Conservation (phyloP, 2,797 vertebrate genomes). For the Etheostoma nigrum region DNA sequence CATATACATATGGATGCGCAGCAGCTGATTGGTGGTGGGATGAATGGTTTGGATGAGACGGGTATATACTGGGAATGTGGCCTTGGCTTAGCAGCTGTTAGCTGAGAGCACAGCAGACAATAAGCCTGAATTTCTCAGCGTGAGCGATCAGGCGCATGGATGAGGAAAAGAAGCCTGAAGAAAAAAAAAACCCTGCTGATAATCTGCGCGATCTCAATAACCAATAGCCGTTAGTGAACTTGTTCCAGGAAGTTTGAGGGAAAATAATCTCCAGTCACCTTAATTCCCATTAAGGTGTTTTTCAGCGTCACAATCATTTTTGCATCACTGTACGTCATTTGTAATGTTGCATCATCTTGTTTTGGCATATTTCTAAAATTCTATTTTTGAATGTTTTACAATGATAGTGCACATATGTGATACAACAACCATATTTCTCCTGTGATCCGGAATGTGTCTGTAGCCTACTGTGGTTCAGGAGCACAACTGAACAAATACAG, state of each 20-base stretch:
- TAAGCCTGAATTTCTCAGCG: slow-evolving; percentile 82
- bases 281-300: background rate
- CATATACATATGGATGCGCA: slow-evolving; percentile 78
- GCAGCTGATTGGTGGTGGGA: slow-evolving; percentile 79
- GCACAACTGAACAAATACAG: slow-evolving; percentile 43
- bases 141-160: slow-evolving; percentile 78
- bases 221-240: slow-evolving; percentile 47
- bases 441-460: background rate
- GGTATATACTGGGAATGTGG: slow-evolving; percentile 74
- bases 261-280: slow-evolving; percentile 28
- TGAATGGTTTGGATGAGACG: slow-evolving; percentile 79
- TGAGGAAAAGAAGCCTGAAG: slow-evolving; percentile 61
- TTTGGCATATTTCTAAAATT: background rate
- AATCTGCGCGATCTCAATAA: slow-evolving; percentile 60
- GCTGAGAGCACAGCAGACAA: slow-evolving; percentile 86
- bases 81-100: slow-evolving; percentile 89
- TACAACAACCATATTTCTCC: background rate
- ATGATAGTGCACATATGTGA: background rate
- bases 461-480: slow-evolving; percentile 1
- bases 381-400: background rate
- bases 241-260: slow-evolving; percentile 42
- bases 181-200: slow-evolving; percentile 29
- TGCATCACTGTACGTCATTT: slow-evolving; percentile 5
- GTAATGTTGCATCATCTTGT: background rate
- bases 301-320: background rate